Evolutionary conservation across 2,888 invertebrate genomes (phyloP), one percentile per base, ranked within the genome.

Genomic region (Drosophila tanythrix): DNA sequence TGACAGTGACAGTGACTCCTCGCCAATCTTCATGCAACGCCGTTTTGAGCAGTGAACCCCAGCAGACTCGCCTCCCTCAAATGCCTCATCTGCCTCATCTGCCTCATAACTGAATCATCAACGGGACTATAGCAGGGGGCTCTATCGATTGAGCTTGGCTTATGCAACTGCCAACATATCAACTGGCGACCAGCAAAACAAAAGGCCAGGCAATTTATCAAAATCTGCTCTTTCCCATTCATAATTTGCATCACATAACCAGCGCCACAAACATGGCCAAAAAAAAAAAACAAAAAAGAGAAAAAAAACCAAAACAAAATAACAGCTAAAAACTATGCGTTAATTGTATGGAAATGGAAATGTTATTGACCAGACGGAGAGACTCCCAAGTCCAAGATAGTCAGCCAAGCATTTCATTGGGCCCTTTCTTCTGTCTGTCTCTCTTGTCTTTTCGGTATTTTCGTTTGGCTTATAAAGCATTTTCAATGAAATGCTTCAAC

Each of bases 241-340:
- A 84, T 89, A 84, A 87, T 84, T 84, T 84, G 87, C 84, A 89
- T 89, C 87, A 82, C 84, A 83, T 83, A 88, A 86, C 79, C 85
- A 82, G 80, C 83, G 69, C 77, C 71, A 67, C 82, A 73, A 68
- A 73, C 21, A 57, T 57, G 51, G 70, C 69, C 56, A 74, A 74
- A 61, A 69, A 38, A 69, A 38, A 13, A 48, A 46, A 8, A 15
- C 18, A 18, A 35, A 35, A 35, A 13, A 1, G 13, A 11, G 5
- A 29, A 11, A 43, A 48, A 46, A 21, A 43, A 21, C 7, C 11
- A 11, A 46, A 56, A 48, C 31, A 48, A 31, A 73, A 46, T 40
- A 57, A 29, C 15, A 59, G 35, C 56, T 15, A 40, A 58, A 71
- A 61, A 48, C 74, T 79, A 82, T 83, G 81, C 83, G 88, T 86